Conservation (phyloP, 2,888 invertebrate genomes). For the Eledona agricola region DNA sequence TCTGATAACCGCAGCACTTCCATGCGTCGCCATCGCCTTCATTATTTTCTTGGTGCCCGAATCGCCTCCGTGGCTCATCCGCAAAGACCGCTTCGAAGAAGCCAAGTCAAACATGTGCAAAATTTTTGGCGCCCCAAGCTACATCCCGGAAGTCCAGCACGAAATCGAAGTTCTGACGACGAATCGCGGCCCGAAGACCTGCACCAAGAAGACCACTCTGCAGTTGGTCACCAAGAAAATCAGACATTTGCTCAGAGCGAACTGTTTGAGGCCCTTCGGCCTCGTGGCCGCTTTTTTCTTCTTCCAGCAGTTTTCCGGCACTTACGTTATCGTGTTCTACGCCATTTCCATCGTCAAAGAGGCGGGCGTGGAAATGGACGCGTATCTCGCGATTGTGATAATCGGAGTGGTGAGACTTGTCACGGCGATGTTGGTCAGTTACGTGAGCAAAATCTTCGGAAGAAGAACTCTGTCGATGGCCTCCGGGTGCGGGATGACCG, state of each 20-base stretch:
- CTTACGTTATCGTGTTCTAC: conserved; percentile 67
- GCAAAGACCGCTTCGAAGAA: conserved; percentile 62
- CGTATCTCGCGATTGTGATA: conserved; percentile 64
- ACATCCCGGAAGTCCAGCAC: conserved; percentile 45
- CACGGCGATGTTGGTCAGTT: conserved; percentile 62
- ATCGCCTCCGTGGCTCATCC: conserved; percentile 66
- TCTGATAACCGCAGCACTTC: conserved; percentile 61
- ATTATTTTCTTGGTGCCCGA: conserved; percentile 64
- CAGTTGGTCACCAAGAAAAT: conserved; percentile 49
- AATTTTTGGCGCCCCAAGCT: conserved; percentile 58
- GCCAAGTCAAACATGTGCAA: conserved; percentile 61
- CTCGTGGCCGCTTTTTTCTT: conserved; percentile 65
- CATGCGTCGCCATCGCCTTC: conserved; percentile 60
- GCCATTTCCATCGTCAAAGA: conserved; percentile 65
- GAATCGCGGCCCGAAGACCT: conserved; percentile 42
- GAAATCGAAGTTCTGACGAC: conserved; percentile 53
- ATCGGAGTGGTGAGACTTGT: conserved; percentile 64
- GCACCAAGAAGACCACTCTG: conserved; percentile 37
- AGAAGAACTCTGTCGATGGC: conserved; percentile 67
- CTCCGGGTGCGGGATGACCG: conserved; percentile 68
- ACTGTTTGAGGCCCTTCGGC: conserved; percentile 63
- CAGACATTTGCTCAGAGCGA: conserved; percentile 55
- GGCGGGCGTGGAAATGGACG: conserved; percentile 63
- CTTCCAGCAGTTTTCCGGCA: conserved; percentile 69
- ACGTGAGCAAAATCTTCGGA: conserved; percentile 66